Base-by-base conservation (phyloP, 2,113 vertebrate genomes). In the Melanerpes aurifrons region DNA sequence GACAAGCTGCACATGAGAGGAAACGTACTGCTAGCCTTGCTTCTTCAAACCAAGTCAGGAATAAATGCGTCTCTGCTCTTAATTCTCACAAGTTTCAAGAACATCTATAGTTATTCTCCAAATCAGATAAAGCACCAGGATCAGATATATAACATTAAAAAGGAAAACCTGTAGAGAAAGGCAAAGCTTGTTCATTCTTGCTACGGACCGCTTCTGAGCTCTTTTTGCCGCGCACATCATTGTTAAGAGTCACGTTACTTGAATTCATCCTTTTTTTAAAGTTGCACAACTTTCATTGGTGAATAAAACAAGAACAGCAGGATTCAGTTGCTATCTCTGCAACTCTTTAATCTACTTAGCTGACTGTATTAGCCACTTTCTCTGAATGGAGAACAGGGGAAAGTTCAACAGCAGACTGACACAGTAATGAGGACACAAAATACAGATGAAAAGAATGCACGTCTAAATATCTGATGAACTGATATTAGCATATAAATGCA, bases 331-430 rank as follows among this genome's bases (percentile, higher is more conserved):
- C 86, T 56, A 58, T 64, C 32, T 89, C 48, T n/a, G 2, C 19
- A 92, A 73, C 37, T 66, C 92, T 96, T 96, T 94, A 72, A 95
- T 93, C 71, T 90, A 61, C 72, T 87, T 92, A 86, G 48, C 37
- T 90, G 74, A 66, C 92, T 92, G 47, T 40, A 88, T 95, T 86
- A 95, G 62, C 29, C 73, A 92, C 86, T 93, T 95, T 82, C 71
- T 57, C 86, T 86, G 80, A 94, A 70, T 86, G 56, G 25, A 66
- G 75, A 81, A 48, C 0, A 7, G 68, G 89, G 87, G 86, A 96
- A 95, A 96, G 93, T 96, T 94, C 82, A 97, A 95, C 88, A 95
- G 87, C 86, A 94, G 70, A 77, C 92, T 90, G 87, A 89, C 63
- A 95, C 83, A 71, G 73, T 91, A 96, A 94, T 16, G 32, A 95